phyloP scores from a whole-genome alignment of 2,888 invertebrate species.

The Gari tellinella region DNA sequence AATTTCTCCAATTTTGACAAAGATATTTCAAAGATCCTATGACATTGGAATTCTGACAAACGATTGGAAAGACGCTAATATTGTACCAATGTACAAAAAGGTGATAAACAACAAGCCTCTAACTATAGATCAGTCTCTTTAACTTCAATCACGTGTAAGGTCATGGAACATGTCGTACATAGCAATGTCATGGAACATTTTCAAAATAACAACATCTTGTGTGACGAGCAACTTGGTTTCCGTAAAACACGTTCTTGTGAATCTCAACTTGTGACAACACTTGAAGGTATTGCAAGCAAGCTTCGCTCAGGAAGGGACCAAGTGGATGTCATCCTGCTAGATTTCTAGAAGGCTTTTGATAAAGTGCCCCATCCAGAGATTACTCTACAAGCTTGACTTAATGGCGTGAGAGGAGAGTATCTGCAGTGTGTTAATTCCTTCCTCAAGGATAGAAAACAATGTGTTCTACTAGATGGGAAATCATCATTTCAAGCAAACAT shows the following conservation, averaged over 20 bases:
- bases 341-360: slow-evolving; percentile 3
- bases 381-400: slow-evolving; percentile 11
- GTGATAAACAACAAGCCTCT: slow-evolving; percentile 22
- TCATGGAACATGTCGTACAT: slow-evolving; percentile 27
- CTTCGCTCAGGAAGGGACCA: slow-evolving; percentile 2
- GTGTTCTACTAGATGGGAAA: slow-evolving; percentile 11
- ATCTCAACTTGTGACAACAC: slow-evolving; percentile 17
- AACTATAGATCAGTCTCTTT: slow-evolving; percentile 27
- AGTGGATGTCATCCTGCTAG: slow-evolving; percentile 4
- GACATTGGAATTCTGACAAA: slow-evolving; percentile 26
- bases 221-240: slow-evolving; percentile 27
- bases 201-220: slow-evolving; percentile 11
- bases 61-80: slow-evolving; percentile 22
- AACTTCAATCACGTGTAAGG: slow-evolving; percentile 17
- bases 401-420: slow-evolving; percentile 16
- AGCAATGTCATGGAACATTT: slow-evolving; percentile 29
- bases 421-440: slow-evolving; percentile 12
- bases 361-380: slow-evolving; percentile 17
- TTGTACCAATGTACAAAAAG: slow-evolving; percentile 38
- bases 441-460: slow-evolving; percentile 17
- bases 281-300: slow-evolving; percentile 17
- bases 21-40: slow-evolving; percentile 19
- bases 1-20: slow-evolving; percentile 20
- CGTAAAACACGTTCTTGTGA: slow-evolving; percentile 5
- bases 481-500: slow-evolving; percentile 11